Base-by-base conservation (phyloP, 2,113 vertebrate species). In the Lathamus discolor region DNA sequence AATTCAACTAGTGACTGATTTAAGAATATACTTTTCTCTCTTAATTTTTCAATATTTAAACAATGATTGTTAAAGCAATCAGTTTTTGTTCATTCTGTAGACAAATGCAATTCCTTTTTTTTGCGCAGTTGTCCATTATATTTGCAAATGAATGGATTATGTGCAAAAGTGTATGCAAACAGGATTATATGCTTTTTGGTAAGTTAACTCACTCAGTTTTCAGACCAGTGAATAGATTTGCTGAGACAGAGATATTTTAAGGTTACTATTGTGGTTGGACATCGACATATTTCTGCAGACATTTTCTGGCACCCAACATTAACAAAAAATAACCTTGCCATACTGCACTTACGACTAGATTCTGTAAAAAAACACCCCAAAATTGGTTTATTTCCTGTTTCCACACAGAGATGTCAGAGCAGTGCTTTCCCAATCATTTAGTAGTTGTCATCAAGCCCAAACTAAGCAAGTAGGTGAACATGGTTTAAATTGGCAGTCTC, bases 51-150 rank as follows among this genome's bases (percentile, higher is more conserved):
- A 43, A 18, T 48, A 49, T 61, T 54, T 76, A 41, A 66, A 54
- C 10, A 16, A 44, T 13, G 6, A 44, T 14, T 54, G 7, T 37
- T 82, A 39, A 66, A 46, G 51, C 14, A 41, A 46, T 33, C 52
- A 52, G 44, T 29, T n/a, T 63, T 69, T 28, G 35, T 31, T 70
- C 70, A 59, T 25, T 77, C 57, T 28, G 19, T 17, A 64, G 55
- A 46, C 14, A 81, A 57, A 80, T 7, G 7, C 8, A 44, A 22
- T 27, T 23, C 1, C 0, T 15, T 35, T 1, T 8, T 55, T 68
- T 51, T 55, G 55, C 57, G 19, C 25, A 52, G 4, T 4, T 31
- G 20, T 33, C 17, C 17, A 41, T n/a, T 70, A 15, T 16, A 70
- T 41, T 33, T 57, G 48, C 44, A 25, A 17, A 76, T 10, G 6